A percentile compares a stretch with the other conserved stretches of the same genome.
Evolutionary conservation across 2,797 vertebrate genomes (phyloP).

Genomic region (Phrynocephalus forsythii): DNA sequence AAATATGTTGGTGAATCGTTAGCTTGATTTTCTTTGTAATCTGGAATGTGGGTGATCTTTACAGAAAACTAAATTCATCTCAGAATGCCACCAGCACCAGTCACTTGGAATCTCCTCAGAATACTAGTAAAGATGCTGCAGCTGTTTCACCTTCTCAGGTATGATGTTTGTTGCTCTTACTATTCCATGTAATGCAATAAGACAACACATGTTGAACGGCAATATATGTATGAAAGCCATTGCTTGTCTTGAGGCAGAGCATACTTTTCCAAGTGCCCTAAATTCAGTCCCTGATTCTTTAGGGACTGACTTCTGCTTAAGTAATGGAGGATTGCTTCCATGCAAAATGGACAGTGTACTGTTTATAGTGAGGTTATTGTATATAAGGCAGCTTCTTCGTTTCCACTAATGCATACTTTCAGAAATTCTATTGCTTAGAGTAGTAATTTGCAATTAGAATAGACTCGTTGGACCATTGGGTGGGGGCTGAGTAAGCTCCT

Average conservation of each 20-base stretch:
- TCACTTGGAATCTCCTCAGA: slow-evolving; percentile 72
- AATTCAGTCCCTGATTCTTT: neutral
- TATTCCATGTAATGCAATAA: neutral
- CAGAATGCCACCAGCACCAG: slow-evolving; percentile 69
- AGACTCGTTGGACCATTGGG: no score
- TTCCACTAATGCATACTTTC: no score
- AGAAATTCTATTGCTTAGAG: no score
- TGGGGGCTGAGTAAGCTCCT: no score
- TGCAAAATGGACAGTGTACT: neutral
- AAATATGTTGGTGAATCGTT: neutral
- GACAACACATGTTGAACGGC: neutral
- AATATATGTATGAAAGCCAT: slow-evolving; percentile 3
- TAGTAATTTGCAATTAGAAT: no score
- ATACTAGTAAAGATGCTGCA: slow-evolving; percentile 80
- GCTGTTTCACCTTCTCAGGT: slow-evolving; percentile 85
- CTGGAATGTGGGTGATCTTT: slow-evolving; percentile 63
- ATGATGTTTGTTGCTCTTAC: slow-evolving; percentile 51
- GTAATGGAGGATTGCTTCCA: neutral
- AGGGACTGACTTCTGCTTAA: neutral
- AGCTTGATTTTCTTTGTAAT: slow-evolving; percentile 56
- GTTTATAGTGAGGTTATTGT: neutral
- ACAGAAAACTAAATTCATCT: slow-evolving; percentile 87
- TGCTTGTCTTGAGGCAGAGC: neutral
- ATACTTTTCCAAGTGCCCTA: neutral
- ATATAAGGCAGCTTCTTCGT: neutral